Conservation (phyloP, 2,888 invertebrate species). For the Macropis europaea region DNA sequence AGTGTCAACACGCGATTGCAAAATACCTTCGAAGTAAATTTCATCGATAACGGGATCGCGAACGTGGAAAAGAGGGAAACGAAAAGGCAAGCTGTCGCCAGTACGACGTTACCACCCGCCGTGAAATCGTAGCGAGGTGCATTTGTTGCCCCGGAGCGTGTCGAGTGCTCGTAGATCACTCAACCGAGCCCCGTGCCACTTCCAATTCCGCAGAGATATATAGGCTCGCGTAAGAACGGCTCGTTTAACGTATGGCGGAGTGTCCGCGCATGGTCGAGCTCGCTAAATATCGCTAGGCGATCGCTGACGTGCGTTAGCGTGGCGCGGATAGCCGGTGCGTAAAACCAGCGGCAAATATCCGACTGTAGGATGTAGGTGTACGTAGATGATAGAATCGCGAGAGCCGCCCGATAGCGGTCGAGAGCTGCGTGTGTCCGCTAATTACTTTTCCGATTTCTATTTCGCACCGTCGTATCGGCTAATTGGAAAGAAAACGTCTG, state of each 20-base stretch:
- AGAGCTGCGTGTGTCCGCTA: conserved; percentile 16
- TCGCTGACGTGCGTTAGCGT: conserved; percentile 28
- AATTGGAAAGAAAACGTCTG: conserved; percentile 11
- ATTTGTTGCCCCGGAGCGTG: conserved; percentile 64
- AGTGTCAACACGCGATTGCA: too few species aligned
- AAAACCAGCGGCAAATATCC: conserved; percentile 53
- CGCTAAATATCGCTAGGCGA: conserved; percentile 60
- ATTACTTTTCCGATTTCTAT: conserved; percentile 55
- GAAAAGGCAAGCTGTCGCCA: conserved; percentile 60
- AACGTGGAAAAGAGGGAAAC: conserved; percentile 51
- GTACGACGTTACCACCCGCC: conserved; percentile 48
- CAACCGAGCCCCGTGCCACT: conserved; percentile 56
- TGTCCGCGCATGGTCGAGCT: conserved; percentile 18
- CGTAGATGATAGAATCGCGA: conserved; percentile 31
- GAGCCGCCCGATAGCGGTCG: conserved; percentile 20
- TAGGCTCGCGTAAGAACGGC: conserved; percentile 35
- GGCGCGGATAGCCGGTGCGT: conserved; percentile 39
- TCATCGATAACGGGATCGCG: conserved; percentile 40
- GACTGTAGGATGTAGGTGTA: too few species aligned
- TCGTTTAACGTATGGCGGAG: conserved; percentile 34
- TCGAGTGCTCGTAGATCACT: conserved; percentile 70
- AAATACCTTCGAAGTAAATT: background rate
- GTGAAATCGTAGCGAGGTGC: conserved; percentile 59
- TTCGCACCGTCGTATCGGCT: conserved; percentile 10
- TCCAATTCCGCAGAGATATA: conserved; percentile 57